Evolutionary conservation across 2,113 vertebrate genomes (phyloP).

Genomic region (Gadus chalcogrammus): DNA sequence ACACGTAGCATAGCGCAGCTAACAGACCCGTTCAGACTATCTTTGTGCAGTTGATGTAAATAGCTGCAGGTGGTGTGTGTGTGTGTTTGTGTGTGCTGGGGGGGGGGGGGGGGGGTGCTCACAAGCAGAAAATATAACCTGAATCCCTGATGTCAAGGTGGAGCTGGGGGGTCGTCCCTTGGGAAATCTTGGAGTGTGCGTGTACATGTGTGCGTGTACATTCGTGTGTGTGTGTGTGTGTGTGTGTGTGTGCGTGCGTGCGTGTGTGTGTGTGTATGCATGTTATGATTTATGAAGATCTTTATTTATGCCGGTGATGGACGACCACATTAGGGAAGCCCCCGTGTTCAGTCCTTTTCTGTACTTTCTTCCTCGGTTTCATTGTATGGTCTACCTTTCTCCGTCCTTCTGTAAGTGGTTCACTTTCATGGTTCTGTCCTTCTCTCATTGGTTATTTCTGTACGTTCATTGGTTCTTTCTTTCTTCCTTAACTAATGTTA

Average conservation of each 20-base stretch:
- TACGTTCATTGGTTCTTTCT: neutral
- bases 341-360: neutral
- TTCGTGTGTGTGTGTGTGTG: slow-evolving; percentile 4
- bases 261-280: slow-evolving; percentile 10
- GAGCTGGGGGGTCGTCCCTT: slow-evolving; percentile 23
- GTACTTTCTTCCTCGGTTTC: slow-evolving; percentile 2
- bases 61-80: neutral
- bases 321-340: slow-evolving; percentile 42
- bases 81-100: slow-evolving; percentile 2
- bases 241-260: too few relatives aligned
- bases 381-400: neutral
- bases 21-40: too few relatives aligned
- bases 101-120: too few relatives aligned
- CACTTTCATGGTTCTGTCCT: neutral
- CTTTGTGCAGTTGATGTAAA: too few relatives aligned
- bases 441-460: slow-evolving; percentile 6
- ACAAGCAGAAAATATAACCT: neutral
- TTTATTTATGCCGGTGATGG: slow-evolving; percentile 54
- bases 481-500: too few relatives aligned
- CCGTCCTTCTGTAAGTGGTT: neutral
- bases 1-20: too few relatives aligned
- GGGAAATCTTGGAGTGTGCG: slow-evolving; percentile 34
- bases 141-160: slow-evolving; percentile 21
- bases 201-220: slow-evolving; percentile 3
- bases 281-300: slow-evolving; percentile 54